Percentiles rank a stretch among this genome's conserved stretches.
These are phyloP conservation scores for Acipenser ruthenus DNA, from an alignment of 2,797 vertebrate species.

Conservation along the genomic window DNA sequence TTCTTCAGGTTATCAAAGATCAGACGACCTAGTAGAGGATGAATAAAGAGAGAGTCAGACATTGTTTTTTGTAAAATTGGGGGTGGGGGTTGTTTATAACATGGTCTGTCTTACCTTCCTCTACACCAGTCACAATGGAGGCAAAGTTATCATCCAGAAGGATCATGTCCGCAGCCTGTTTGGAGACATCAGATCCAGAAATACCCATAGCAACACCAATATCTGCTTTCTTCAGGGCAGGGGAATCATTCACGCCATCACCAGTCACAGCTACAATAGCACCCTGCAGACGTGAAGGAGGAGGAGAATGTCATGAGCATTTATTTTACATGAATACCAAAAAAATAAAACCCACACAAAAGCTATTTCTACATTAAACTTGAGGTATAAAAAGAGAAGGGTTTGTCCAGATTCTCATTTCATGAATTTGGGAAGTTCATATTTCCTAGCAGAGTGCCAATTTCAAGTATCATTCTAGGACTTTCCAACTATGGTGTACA, in stretches of 20 bases:
- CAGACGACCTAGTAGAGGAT: slow-evolving; percentile 67
- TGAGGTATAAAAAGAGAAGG: too few relatives aligned
- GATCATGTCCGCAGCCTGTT: slow-evolving; percentile 96
- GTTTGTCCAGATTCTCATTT: too few relatives aligned
- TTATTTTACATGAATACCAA: too few relatives aligned
- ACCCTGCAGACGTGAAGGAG: slow-evolving; percentile 51
- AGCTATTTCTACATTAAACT: too few relatives aligned
- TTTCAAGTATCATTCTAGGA: too few relatives aligned
- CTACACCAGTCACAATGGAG: slow-evolving; percentile 92
- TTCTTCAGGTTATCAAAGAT: slow-evolving; percentile 99
- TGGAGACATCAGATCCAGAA: slow-evolving; percentile 89
- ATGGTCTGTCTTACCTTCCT: slow-evolving; percentile 68
- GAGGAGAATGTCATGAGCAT: too few relatives aligned
- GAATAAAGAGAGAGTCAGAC: too few relatives aligned
- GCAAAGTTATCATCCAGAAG: slow-evolving; percentile 93
- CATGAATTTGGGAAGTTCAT: too few relatives aligned
- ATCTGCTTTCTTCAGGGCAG: slow-evolving; percentile 91
- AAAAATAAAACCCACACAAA: slow-evolving; percentile 1
- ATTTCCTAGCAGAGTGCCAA: too few relatives aligned
- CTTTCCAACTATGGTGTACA: too few relatives aligned
- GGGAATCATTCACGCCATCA: slow-evolving; percentile 95
- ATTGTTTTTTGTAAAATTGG: too few relatives aligned
- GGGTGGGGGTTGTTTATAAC: too few relatives aligned
- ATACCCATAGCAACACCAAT: slow-evolving; percentile 95
- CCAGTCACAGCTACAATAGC: slow-evolving; percentile 94